These are phyloP conservation scores for Patella pellucida DNA, from an alignment of 2,888 invertebrate species.

Conservation along the genomic window DNA sequence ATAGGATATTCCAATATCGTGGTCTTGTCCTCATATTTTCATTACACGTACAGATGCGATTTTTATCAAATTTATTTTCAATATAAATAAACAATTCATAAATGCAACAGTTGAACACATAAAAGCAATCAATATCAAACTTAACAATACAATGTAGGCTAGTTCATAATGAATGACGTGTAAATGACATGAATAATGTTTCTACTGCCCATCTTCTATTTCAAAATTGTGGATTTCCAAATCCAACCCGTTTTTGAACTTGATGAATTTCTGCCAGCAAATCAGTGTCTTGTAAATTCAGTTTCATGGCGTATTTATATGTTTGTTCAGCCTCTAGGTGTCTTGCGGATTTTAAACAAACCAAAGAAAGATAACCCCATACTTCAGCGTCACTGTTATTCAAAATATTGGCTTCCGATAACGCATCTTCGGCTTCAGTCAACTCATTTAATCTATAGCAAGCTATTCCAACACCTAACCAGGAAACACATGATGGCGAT, in stretches of 20 bases:
- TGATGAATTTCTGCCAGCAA: constrained; percentile 65
- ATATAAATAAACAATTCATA: too few species aligned
- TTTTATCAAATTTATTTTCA: too few species aligned
- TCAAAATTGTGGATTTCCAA: constrained; percentile 69
- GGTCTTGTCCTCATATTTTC: too few species aligned
- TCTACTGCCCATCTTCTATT: too few species aligned
- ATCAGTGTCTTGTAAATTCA: constrained; percentile 65
- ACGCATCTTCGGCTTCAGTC: constrained; percentile 71
- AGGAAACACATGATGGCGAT: constrained; percentile 70
- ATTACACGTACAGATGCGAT: too few species aligned
- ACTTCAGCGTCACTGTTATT: constrained; percentile 72
- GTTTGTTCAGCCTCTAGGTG: constrained; percentile 71
- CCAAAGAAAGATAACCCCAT: constrained; percentile 72
- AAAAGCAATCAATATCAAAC: too few species aligned
- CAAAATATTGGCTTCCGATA: constrained; percentile 72
- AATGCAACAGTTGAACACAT: too few species aligned
- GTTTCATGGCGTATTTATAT: constrained; percentile 71
- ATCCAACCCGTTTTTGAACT: constrained; percentile 66
- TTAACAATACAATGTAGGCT: too few species aligned
- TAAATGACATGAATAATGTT: too few species aligned
- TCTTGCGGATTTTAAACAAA: constrained; percentile 67
- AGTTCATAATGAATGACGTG: too few species aligned
- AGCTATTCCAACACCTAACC: constrained; percentile 71
- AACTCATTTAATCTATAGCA: constrained; percentile 70
- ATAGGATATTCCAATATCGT: too few species aligned